These are phyloP conservation scores for Cygnus buccinator DNA, from an alignment of 2,113 vertebrate genomes.

Conservation along the genomic window DNA sequence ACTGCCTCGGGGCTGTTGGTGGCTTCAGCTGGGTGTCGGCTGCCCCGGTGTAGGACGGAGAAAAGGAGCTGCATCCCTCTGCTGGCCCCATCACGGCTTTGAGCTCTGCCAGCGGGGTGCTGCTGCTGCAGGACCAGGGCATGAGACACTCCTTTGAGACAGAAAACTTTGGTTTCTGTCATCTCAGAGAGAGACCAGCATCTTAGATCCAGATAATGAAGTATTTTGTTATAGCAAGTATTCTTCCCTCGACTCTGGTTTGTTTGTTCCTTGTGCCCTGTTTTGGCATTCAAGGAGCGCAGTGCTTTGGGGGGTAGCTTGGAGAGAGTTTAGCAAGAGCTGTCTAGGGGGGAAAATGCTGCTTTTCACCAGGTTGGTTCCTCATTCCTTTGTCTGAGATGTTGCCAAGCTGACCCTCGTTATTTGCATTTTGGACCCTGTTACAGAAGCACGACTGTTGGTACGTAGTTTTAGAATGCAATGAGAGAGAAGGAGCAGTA, in stretches of 20 bases:
- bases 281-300: not conserved
- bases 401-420: not conserved
- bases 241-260: not conserved
- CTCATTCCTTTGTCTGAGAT: not conserved
- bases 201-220: not conserved
- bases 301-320: too few relatives aligned
- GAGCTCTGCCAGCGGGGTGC: not conserved
- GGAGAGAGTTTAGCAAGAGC: not conserved
- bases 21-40: rapidly evolving
- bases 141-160: not conserved
- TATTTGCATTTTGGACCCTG: rapidly evolving
- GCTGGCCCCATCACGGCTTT: rapidly evolving
- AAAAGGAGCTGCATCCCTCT: rapidly evolving
- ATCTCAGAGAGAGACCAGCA: not conserved
- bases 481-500: not conserved
- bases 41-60: rapidly evolving
- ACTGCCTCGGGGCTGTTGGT: not conserved
- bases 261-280: not conserved
- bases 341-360: not conserved
- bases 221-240: not conserved
- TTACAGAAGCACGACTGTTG: not conserved
- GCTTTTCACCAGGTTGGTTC: not conserved
- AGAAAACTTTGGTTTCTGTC: not conserved
- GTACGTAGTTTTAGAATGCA: not conserved
- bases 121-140: not conserved